Conservation (phyloP, 2,797 vertebrate genomes). For the Aratinga solstitialis region DNA sequence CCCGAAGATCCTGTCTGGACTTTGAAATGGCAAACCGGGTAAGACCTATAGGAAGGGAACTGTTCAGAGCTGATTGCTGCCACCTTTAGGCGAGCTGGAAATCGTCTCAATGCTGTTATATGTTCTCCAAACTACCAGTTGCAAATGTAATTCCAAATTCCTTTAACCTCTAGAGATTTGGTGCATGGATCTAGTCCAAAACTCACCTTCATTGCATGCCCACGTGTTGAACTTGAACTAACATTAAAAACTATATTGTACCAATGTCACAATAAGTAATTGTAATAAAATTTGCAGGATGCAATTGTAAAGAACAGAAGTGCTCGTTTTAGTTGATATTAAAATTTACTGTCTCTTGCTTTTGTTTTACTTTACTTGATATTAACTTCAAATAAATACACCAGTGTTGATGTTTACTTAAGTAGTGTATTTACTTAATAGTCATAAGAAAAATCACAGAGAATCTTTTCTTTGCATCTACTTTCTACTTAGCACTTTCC, state of each 20-base stretch:
- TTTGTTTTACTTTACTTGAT: background rate
- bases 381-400: background rate
- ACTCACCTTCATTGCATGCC: background rate
- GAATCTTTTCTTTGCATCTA: background rate
- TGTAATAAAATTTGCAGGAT: background rate
- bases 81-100: background rate
- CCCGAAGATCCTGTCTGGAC: background rate
- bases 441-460: background rate
- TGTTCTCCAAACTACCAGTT: background rate
- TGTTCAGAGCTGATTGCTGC: conserved; percentile 17
- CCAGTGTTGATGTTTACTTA: background rate
- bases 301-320: background rate
- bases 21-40: background rate
- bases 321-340: background rate
- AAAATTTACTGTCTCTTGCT: background rate
- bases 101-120: fast-evolving
- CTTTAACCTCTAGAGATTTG: background rate
- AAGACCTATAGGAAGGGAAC: background rate
- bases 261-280: background rate
- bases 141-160: background rate
- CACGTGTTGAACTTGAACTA: background rate
- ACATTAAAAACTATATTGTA: background rate
- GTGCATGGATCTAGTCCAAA: background rate
- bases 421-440: background rate
- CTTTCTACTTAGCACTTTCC: background rate